A percentile compares a stretch with the other conserved stretches of the same genome.
Evolutionary conservation across 2,113 vertebrate species (phyloP).

Genomic region (Suricata suricatta): DNA sequence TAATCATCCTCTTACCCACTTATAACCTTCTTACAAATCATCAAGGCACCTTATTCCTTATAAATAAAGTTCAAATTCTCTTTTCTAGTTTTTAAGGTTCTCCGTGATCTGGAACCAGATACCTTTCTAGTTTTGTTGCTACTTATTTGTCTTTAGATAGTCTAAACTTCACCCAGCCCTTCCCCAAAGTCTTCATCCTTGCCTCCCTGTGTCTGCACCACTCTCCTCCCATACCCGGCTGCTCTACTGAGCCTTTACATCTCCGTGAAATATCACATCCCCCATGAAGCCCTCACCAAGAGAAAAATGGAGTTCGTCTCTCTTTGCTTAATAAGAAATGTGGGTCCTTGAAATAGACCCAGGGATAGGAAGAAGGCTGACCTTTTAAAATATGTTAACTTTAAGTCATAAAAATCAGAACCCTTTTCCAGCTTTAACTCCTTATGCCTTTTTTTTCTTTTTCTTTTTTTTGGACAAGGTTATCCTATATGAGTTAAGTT

Average conservation of each 20-base stretch:
- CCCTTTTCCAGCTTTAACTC: background rate
- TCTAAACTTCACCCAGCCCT: background rate
- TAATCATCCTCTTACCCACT: background rate
- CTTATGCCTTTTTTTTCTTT: background rate
- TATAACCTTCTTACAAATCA: background rate
- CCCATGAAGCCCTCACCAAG: background rate
- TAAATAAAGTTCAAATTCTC: background rate
- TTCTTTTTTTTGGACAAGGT: background rate
- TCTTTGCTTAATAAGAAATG: background rate
- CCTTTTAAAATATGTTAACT: background rate
- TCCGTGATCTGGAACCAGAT: background rate
- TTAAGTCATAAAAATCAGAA: background rate
- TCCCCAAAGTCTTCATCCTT: background rate
- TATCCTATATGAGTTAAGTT: background rate
- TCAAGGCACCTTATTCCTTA: background rate
- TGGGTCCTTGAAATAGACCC: background rate
- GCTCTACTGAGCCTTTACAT: background rate
- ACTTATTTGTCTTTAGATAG: background rate
- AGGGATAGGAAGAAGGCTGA: background rate
- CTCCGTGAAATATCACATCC: background rate
- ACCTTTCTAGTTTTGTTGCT: background rate
- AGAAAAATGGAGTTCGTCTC: background rate
- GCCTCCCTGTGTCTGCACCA: background rate
- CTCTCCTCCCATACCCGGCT: background rate
- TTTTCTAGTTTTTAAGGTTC: background rate